Conservation (phyloP, 1,140 invertebrate species). For the Andrena cerasifolii region DNA sequence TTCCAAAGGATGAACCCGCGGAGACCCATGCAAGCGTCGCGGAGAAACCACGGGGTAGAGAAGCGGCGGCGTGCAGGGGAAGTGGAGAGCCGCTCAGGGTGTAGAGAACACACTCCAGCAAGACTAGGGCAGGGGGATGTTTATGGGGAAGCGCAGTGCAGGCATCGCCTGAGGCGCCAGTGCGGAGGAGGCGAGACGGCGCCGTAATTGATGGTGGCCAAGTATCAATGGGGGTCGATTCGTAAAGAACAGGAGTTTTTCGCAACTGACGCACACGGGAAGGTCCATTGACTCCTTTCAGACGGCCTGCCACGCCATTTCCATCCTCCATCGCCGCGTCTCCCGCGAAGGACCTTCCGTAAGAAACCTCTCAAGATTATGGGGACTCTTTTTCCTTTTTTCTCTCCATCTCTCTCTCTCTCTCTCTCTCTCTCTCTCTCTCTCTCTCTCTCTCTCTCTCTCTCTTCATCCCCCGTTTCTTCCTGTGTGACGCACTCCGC, state of each 20-base stretch:
- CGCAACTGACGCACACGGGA: background rate
- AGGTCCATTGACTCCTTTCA: slow-evolving; percentile 41
- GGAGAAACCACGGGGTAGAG: background rate
- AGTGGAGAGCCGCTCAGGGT: background rate
- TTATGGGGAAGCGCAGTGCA: slow-evolving; percentile 31
- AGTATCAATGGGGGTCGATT: slow-evolving; percentile 61
- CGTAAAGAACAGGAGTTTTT: slow-evolving; percentile 49
- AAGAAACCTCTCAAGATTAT: slow-evolving; percentile 67
- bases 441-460: no score
- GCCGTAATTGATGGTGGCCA: slow-evolving; percentile 58
- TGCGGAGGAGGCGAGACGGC: slow-evolving; percentile 20
- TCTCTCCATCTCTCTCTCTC: no score
- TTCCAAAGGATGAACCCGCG: background rate
- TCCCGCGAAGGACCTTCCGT: slow-evolving; percentile 6
- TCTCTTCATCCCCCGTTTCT: no score
- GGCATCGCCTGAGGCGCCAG: slow-evolving; percentile 33
- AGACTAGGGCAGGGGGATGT: slow-evolving; percentile 23
- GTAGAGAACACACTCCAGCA: slow-evolving; percentile 1
- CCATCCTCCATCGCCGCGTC: slow-evolving; percentile 7
- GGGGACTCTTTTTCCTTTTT: slow-evolving; percentile 15
- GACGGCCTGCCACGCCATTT: slow-evolving; percentile 8
- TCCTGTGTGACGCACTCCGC: no score
- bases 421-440: background rate
- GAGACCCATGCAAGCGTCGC: background rate
- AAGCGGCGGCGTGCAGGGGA: background rate